These are phyloP conservation scores for Synanthedon vespiformis DNA, from an alignment of 2,888 invertebrate species.

Conservation along the genomic window DNA sequence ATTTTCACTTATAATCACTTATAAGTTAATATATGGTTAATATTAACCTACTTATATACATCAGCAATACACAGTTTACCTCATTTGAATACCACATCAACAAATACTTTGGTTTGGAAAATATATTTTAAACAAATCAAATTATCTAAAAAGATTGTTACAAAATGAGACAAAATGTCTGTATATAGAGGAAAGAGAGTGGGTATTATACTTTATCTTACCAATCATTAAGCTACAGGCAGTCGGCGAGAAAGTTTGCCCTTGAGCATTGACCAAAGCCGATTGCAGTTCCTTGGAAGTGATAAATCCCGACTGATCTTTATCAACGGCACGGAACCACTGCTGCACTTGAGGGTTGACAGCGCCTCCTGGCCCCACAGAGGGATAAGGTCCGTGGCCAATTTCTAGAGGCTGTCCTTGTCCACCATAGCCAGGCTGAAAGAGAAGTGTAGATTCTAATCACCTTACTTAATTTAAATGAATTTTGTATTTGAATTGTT, in stretches of 20 bases:
- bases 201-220: conserved; percentile 25
- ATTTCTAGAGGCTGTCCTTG: conserved; percentile 41
- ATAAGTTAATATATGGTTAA: too few species aligned
- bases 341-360: conserved; percentile 81
- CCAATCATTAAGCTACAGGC: conserved; percentile 91
- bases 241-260: conserved; percentile 83
- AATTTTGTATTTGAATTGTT: too few species aligned
- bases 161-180: too few species aligned
- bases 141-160: too few species aligned
- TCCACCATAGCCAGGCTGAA: conserved; percentile 15
- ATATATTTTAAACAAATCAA: too few species aligned
- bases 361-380: conserved; percentile 58
- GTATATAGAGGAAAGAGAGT: conserved; percentile 4
- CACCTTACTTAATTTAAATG: too few species aligned
- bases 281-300: conserved; percentile 80
- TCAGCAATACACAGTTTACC: too few species aligned
- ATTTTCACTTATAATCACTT: too few species aligned
- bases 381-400: conserved; percentile 61
- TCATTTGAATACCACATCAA: too few species aligned
- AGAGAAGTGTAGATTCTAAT: too few species aligned
- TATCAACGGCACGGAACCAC: conserved; percentile 88
- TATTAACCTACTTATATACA: too few species aligned
- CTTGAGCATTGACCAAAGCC: conserved; percentile 88
- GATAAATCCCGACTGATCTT: conserved; percentile 86
- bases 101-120: too few species aligned